These are phyloP conservation scores for Philypnodon macrostomus DNA, from an alignment of 2,797 vertebrate species.

Conservation along the genomic window DNA sequence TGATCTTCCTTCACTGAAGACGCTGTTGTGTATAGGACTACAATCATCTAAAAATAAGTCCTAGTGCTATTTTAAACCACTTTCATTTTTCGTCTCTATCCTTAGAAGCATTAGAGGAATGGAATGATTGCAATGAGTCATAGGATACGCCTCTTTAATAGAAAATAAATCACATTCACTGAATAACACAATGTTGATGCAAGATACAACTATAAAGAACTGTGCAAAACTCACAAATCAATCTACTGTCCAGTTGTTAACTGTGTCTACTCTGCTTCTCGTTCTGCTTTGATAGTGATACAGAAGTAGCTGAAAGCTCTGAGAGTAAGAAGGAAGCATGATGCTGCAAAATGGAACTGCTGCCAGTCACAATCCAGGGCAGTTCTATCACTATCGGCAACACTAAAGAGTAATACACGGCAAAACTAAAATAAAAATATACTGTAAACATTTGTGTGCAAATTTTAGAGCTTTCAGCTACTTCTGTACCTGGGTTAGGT, in stretches of 20 bases:
- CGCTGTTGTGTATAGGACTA: neutral
- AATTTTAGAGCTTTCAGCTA: too few relatives aligned
- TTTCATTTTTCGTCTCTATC: too few relatives aligned
- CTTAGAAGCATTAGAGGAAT: too few relatives aligned
- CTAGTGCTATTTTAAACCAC: neutral
- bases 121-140: neutral
- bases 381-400: neutral
- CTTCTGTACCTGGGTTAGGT: too few relatives aligned
- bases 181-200: too few relatives aligned
- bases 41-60: neutral
- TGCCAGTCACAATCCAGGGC: constrained; percentile 9
- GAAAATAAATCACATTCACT: too few relatives aligned
- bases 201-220: too few relatives aligned
- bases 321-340: constrained; percentile 35
- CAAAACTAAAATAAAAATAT: too few relatives aligned
- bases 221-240: too few relatives aligned
- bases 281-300: constrained; percentile 22
- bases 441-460: too few relatives aligned
- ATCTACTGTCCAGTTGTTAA: neutral
- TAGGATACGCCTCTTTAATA: neutral
- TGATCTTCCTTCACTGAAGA: too few relatives aligned
- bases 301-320: constrained; percentile 33
- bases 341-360: constrained; percentile 45
- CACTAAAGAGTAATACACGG: too few relatives aligned
- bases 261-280: constrained; percentile 3